phyloP scores from a whole-genome alignment of 2,113 vertebrate genomes.

The Heterocephalus glaber region DNA sequence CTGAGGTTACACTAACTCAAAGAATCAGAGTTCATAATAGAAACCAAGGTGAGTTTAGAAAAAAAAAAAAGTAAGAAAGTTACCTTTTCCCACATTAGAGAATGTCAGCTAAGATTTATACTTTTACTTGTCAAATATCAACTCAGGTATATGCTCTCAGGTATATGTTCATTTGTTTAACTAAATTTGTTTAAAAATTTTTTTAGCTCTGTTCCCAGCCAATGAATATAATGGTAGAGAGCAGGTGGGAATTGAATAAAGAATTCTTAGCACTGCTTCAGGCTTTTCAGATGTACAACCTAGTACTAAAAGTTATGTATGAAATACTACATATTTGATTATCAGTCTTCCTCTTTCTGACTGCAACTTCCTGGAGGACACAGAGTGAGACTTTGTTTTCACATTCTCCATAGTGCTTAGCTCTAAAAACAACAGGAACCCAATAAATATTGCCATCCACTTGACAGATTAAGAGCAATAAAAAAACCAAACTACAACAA shows the following conservation, averaged over 20 bases:
- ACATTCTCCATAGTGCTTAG: neutral
- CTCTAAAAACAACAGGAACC: neutral
- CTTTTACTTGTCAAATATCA: neutral
- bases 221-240: neutral
- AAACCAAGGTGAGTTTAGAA: slow-evolving; percentile 4
- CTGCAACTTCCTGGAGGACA: neutral
- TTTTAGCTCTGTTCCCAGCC: neutral
- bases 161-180: neutral
- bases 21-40: slow-evolving; percentile 45
- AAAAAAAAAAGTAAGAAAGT: neutral
- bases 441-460: neutral
- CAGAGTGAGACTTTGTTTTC: neutral
- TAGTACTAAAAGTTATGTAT: neutral
- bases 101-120: slow-evolving; percentile 6
- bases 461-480: neutral
- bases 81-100: neutral
- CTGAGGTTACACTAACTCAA: slow-evolving; percentile 1
- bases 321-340: neutral
- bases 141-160: neutral
- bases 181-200: neutral
- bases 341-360: neutral
- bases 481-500: neutral
- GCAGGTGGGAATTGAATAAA: neutral
- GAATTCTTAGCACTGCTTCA: neutral
- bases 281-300: neutral